Conservation (phyloP, 2,797 vertebrate genomes). For the Huso huso region DNA sequence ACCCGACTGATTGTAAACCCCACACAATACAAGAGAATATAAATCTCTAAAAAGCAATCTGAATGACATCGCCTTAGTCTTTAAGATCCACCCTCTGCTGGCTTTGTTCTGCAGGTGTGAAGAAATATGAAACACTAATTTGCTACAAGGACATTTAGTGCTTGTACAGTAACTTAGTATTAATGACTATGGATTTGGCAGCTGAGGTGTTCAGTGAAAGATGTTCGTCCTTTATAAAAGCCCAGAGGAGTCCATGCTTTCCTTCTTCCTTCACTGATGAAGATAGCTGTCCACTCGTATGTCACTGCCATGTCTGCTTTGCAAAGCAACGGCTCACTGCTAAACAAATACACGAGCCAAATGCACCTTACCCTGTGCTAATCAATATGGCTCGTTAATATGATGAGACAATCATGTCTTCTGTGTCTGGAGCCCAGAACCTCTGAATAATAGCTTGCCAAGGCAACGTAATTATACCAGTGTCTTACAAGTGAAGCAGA, state of each 20-base stretch:
- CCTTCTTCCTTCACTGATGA: background rate
- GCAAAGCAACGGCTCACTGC: background rate
- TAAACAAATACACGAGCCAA: background rate
- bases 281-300: background rate
- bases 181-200: too few relatives aligned
- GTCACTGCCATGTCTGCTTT: background rate
- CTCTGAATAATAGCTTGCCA: conserved; percentile 34
- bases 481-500: conserved; percentile 19
- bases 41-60: too few relatives aligned
- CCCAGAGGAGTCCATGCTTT: conserved; percentile 1
- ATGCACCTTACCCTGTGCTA: conserved; percentile 17
- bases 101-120: too few relatives aligned
- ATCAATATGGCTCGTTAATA: conserved; percentile 39
- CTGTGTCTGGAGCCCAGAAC: conserved; percentile 28
- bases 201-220: too few relatives aligned
- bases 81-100: too few relatives aligned
- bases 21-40: too few relatives aligned
- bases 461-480: conserved; percentile 28
- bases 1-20: too few relatives aligned
- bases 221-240: too few relatives aligned
- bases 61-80: too few relatives aligned
- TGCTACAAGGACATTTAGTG: too few relatives aligned
- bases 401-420: conserved; percentile 31
- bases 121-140: too few relatives aligned
- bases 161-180: too few relatives aligned